Evolutionary conservation across 2,888 invertebrate species (phyloP).

Genomic region (Noctua pronuba): DNA sequence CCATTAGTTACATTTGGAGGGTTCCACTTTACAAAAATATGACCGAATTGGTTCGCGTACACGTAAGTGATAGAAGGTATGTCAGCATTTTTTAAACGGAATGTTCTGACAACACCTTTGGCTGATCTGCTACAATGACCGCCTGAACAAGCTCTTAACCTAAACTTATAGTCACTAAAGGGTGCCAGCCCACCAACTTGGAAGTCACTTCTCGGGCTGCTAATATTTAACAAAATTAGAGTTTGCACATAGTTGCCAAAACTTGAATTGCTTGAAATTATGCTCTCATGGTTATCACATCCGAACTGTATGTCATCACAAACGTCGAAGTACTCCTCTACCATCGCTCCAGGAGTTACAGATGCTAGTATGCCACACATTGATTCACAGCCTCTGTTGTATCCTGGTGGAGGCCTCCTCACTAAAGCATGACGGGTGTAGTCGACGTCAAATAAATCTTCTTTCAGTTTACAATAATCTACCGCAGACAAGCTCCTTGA

Average conservation of each 20-base stretch:
- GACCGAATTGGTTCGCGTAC: constrained; percentile 69
- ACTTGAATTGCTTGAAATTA: constrained; percentile 73
- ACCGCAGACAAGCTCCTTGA: constrained; percentile 70
- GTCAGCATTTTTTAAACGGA: constrained; percentile 76
- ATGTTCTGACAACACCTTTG: constrained; percentile 80
- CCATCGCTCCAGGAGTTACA: constrained; percentile 77
- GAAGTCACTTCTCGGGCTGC: constrained; percentile 70
- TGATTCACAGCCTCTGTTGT: constrained; percentile 81
- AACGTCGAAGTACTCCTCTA: constrained; percentile 82
- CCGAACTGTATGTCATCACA: constrained; percentile 72
- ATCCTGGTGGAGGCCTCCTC: constrained; percentile 80
- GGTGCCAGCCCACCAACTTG: constrained; percentile 82
- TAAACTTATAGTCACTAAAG: constrained; percentile 84
- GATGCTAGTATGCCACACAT: constrained; percentile 82
- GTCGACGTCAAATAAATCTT: constrained; percentile 74
- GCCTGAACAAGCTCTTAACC: constrained; percentile 80
- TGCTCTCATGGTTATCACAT: constrained; percentile 75
- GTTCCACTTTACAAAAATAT: constrained; percentile 79
- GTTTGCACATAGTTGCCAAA: constrained; percentile 76
- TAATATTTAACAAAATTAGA: constrained; percentile 74
- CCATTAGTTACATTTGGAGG: constrained; percentile 82
- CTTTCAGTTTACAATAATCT: constrained; percentile 77
- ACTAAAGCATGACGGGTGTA: constrained; percentile 80
- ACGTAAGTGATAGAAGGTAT: constrained; percentile 71
- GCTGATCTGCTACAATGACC: constrained; percentile 80